Conservation (phyloP, 2,113 vertebrate genomes). For the Cheilinus undulatus region DNA sequence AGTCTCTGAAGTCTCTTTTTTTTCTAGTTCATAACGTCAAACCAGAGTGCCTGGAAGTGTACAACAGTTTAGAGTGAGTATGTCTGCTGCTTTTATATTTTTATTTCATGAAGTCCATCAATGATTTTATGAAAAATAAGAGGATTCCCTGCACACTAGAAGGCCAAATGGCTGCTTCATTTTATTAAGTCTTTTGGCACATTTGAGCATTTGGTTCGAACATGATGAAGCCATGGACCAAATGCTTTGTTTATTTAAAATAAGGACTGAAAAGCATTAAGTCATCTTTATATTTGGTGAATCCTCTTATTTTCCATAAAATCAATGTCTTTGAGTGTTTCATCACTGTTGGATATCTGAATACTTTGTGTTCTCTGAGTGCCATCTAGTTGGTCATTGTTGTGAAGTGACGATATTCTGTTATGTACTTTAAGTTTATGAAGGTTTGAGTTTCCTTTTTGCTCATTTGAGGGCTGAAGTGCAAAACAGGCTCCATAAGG, state of each 20-base stretch:
- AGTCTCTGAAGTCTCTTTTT: conserved; percentile 32
- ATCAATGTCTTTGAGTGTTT: conserved; percentile 1
- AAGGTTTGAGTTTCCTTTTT: not conserved
- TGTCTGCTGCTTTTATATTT: conserved; percentile 10
- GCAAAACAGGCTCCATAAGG: conserved; percentile 89
- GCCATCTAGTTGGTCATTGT: conserved; percentile 26
- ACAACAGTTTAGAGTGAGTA: conserved; percentile 95
- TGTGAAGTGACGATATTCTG: conserved; percentile 15
- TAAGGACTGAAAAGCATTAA: too few relatives aligned
- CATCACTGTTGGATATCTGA: conserved; percentile 6
- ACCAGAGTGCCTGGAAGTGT: conserved; percentile 92
- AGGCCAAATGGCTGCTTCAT: too few relatives aligned
- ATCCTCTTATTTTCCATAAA: too few relatives aligned
- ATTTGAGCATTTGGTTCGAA: not conserved
- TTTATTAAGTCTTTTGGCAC: fast-evolving
- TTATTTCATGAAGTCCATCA: not conserved
- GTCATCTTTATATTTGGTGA: too few relatives aligned
- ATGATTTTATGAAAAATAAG: too few relatives aligned
- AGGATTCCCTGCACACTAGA: too few relatives aligned
- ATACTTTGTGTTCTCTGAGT: not conserved
- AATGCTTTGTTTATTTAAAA: too few relatives aligned
- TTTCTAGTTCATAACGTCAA: conserved; percentile 95
- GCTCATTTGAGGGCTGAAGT: conserved; percentile 85
- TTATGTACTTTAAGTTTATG: not conserved
- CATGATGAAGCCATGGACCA: too few relatives aligned